Base-by-base conservation (phyloP, 2,888 invertebrate genomes). In the Steromphala cineraria region DNA sequence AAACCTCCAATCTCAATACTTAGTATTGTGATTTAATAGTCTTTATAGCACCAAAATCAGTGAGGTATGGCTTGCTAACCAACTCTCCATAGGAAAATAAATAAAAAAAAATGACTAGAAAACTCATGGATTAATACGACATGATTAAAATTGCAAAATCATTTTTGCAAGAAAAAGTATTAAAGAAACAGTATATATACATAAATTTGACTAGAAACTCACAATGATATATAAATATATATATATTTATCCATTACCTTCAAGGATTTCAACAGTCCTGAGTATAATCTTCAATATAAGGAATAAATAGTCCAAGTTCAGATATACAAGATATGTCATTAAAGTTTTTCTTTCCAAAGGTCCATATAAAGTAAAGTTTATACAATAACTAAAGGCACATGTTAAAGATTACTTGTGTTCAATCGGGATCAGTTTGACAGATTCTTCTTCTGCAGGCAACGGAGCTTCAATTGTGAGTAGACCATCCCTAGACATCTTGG, bases 391-490 rank as follows among this genome's bases (percentile, higher is more conserved):
- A 24, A 4, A 19, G 13, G 3, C 15, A 56, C 15, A 56, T 24
- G 7, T 24, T 24, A 15, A 17, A 7, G 7, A n/a, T 82, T 81
- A 89, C 67, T 86, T 87, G 74, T 89, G 89, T 78, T 89, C 86
- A 91, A 97, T 97, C 91, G 97, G 96, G 95, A 97, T 97, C 94
- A 96, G 95, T 93, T 96, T 96, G 94, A 97, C 97, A 3, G 82
- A 83, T 89, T 95, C 95, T 85, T 96, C 96, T 86, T 97, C 95
- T 82, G 97, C 96, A 46, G 99, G 99, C 92, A 99, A 95, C 2
- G 99, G 99, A 31, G 99, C 99, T 93, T 98, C 98, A 75, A 99
- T 98, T 53, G 98, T 98, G 84, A 99, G 95, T 46, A 99, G 97
- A 67, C 99, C 99, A 93, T 98, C 98, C 94, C 98, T 97, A 93